Evolutionary conservation across 2,888 invertebrate species (phyloP).

Genomic region (Dicroscelio sp.): DNA sequence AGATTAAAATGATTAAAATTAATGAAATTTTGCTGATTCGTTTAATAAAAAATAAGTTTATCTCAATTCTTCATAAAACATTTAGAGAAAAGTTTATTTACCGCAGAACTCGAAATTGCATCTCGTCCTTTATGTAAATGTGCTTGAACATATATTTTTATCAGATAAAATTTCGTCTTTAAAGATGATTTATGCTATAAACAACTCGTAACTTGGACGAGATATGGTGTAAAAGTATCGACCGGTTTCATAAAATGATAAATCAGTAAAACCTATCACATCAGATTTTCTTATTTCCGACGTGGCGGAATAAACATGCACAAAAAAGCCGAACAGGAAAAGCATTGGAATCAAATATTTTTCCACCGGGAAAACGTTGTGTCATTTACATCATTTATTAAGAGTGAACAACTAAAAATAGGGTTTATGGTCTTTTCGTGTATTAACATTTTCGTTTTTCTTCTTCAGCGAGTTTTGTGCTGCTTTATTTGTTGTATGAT

Average conservation of each 20-base stretch:
- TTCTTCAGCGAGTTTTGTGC: too few species aligned
- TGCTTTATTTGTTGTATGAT: too few species aligned
- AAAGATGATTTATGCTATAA: slow-evolving; percentile 59
- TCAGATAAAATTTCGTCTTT: slow-evolving; percentile 56
- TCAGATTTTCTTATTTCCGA: slow-evolving; percentile 28
- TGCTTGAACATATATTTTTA: slow-evolving; percentile 49
- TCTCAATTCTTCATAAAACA: slow-evolving; percentile 33
- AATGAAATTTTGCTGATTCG: background rate
- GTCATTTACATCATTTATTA: too few species aligned
- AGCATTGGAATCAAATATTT: too few species aligned
- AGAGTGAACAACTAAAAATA: too few species aligned
- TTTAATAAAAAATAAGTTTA: too few species aligned
- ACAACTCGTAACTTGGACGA: slow-evolving; percentile 40
- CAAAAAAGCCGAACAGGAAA: too few species aligned
- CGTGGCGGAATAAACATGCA: background rate
- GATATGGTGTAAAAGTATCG: slow-evolving; percentile 19
- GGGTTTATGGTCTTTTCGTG: too few species aligned
- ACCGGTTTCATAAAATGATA: slow-evolving; percentile 55
- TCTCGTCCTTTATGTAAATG: slow-evolving; percentile 47
- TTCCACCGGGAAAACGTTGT: too few species aligned
- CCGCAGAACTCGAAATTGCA: slow-evolving; percentile 32
- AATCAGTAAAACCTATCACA: slow-evolving; percentile 49
- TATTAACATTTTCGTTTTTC: too few species aligned
- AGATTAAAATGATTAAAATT: too few species aligned
- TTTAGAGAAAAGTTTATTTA: slow-evolving; percentile 48